Evolutionary conservation across 2,888 invertebrate species (phyloP).

Genomic region (Xiphydria camelus): DNA sequence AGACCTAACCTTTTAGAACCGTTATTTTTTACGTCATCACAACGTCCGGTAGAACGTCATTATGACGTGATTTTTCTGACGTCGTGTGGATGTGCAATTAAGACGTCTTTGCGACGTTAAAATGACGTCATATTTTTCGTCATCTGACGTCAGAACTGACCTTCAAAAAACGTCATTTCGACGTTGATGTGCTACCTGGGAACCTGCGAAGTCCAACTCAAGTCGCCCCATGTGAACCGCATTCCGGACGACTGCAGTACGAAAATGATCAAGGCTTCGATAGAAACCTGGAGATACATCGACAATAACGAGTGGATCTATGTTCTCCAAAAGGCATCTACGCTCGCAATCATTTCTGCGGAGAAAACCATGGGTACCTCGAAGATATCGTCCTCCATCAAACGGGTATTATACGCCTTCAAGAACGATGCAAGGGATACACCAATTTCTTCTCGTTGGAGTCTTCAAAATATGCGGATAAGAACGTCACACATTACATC

Average conservation of each 20-base stretch:
- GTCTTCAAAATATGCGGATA: constrained; percentile 7
- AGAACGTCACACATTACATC: constrained; percentile 13
- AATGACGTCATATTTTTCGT: no score
- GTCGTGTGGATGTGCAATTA: no score
- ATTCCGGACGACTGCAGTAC: constrained; percentile 18
- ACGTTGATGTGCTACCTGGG: no score
- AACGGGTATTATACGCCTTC: constrained; percentile 10
- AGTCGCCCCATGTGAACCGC: constrained; percentile 11
- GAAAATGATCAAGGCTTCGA: constrained; percentile 13
- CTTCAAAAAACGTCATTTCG: no score
- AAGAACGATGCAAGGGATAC: constrained; percentile 16
- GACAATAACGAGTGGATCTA: constrained; percentile 21
- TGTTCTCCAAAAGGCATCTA: constrained; percentile 14
- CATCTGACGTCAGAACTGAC: no score
- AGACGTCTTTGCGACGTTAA: no score
- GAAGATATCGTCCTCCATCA: constrained; percentile 17
- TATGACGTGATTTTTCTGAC: no score
- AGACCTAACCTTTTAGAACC: no score
- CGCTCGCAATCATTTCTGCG: constrained; percentile 18
- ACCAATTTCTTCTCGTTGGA: constrained; percentile 14
- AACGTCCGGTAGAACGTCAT: no score
- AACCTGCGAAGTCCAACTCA: constrained; percentile 16
- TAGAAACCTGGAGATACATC: constrained; percentile 22
- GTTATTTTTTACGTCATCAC: no score
- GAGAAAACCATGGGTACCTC: constrained; percentile 10